Conservation (phyloP, 2,888 invertebrate species). For the Proisotoma minuta region DNA sequence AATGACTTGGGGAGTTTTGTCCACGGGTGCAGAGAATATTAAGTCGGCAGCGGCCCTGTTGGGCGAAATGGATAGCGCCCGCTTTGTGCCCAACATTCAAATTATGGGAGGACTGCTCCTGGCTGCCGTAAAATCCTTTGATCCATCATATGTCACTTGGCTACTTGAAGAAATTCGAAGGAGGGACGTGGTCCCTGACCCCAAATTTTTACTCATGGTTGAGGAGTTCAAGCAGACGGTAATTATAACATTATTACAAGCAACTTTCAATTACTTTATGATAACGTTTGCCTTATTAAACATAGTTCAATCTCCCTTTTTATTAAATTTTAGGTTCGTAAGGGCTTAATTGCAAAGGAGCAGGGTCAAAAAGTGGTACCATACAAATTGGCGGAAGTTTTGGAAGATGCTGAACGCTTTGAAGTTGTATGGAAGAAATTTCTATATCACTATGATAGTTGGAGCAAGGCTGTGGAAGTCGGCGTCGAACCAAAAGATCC, state of each 20-base stretch:
- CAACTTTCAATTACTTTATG: not conserved
- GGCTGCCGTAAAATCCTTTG: slow-evolving; percentile 59
- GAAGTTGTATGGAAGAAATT: slow-evolving; percentile 32
- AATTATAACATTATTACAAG: too few relatives aligned
- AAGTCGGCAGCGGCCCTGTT: slow-evolving; percentile 64
- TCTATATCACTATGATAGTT: slow-evolving; percentile 24
- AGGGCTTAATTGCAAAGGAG: too few relatives aligned
- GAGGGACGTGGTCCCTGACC: slow-evolving; percentile 62
- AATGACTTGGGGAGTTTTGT: slow-evolving; percentile 79
- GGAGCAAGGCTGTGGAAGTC: slow-evolving; percentile 23
- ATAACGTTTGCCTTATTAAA: slow-evolving; percentile 38
- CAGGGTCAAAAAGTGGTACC: slow-evolving; percentile 25
- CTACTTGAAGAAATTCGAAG: slow-evolving; percentile 63
- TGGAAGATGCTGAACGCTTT: slow-evolving; percentile 31
- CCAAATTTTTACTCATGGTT: slow-evolving; percentile 60
- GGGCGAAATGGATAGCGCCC: slow-evolving; percentile 63
- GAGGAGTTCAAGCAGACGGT: slow-evolving; percentile 60
- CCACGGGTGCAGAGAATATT: slow-evolving; percentile 67
- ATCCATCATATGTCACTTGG: slow-evolving; percentile 65
- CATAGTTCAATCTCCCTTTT: slow-evolving; percentile 43
- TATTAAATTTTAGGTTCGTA: too few relatives aligned
- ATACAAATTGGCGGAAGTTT: not conserved
- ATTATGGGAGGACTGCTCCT: slow-evolving; percentile 70
- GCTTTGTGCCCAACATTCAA: slow-evolving; percentile 66
- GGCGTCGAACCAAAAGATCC: slow-evolving; percentile 28